Conservation (phyloP, 2,797 vertebrate species). For the Chrosomus eos region DNA sequence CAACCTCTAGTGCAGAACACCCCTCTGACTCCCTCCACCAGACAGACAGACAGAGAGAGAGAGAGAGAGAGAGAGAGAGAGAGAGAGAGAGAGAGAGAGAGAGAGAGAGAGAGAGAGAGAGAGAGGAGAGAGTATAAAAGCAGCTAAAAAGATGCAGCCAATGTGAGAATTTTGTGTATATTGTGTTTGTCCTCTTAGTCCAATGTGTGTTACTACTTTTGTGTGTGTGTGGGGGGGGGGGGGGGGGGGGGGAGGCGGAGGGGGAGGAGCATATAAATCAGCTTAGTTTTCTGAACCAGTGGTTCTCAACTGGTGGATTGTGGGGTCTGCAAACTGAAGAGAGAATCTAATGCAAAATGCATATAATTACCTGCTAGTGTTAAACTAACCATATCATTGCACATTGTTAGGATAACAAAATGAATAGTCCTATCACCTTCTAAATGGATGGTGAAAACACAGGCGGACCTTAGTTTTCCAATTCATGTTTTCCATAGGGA, state of each 20-base stretch:
- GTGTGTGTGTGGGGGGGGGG: not conserved
- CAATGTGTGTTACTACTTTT: not conserved
- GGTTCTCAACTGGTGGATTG: not conserved
- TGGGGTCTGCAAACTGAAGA: not conserved
- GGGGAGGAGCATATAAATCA: not conserved
- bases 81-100: constrained; percentile 20
- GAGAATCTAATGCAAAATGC: not conserved
- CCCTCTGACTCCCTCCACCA: constrained; percentile 5
- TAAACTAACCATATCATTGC: not conserved
- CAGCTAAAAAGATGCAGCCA: not conserved
- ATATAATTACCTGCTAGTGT: not conserved
- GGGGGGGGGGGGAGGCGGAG: too few species aligned
- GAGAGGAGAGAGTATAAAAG: constrained; percentile 33
- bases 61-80: constrained; percentile 50
- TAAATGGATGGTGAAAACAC: not conserved
- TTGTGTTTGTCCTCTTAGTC: not conserved
- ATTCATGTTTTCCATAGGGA: not conserved
- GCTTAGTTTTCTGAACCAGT: constrained; percentile 3
- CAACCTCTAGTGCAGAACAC: not conserved
- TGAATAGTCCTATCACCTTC: not conserved
- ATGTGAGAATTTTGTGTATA: not conserved
- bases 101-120: constrained; percentile 2
- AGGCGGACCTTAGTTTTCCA: too few species aligned
- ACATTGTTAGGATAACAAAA: not conserved
- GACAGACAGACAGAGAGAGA: not conserved